Conservation (phyloP, 2,797 vertebrate species). For the Pseudochirops cupreus region DNA sequence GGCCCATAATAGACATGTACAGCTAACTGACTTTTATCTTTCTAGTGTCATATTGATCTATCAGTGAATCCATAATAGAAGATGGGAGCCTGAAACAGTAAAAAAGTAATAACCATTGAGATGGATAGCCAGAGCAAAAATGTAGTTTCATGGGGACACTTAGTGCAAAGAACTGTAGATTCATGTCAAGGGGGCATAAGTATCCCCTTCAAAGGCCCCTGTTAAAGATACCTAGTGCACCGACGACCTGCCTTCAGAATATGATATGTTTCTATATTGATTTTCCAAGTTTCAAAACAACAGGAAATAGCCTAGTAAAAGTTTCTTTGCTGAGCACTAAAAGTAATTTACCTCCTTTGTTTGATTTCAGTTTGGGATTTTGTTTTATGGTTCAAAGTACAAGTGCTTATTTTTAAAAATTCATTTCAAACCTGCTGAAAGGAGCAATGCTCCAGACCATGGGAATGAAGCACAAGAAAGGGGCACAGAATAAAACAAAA, state of each 20-base stretch:
- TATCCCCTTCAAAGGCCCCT: slow-evolving; percentile 84
- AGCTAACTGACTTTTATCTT: slow-evolving; percentile 86
- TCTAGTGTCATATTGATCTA: slow-evolving; percentile 86
- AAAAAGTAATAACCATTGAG: slow-evolving; percentile 84
- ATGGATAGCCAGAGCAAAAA: slow-evolving; percentile 83
- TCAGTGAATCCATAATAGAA: slow-evolving; percentile 86
- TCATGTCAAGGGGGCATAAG: slow-evolving; percentile 81
- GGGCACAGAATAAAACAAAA: slow-evolving; percentile 79
- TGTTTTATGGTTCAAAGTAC: slow-evolving; percentile 86
- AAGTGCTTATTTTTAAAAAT: slow-evolving; percentile 86
- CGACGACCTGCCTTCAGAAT: slow-evolving; percentile 84
- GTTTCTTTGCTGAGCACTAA: slow-evolving; percentile 86
- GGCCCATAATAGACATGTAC: slow-evolving; percentile 82
- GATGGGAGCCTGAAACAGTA: slow-evolving; percentile 81
- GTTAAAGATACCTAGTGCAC: slow-evolving; percentile 81
- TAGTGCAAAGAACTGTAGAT: slow-evolving; percentile 84
- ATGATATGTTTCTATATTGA: slow-evolving; percentile 86
- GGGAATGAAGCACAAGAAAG: slow-evolving; percentile 73
- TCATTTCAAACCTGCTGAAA: slow-evolving; percentile 80
- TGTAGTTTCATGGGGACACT: slow-evolving; percentile 83
- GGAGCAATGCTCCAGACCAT: slow-evolving; percentile 73
- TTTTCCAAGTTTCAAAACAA: slow-evolving; percentile 87
- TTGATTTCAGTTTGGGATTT: slow-evolving; percentile 86
- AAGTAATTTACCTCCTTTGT: slow-evolving; percentile 86
- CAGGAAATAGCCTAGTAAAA: slow-evolving; percentile 86